Evolutionary conservation across 2,113 vertebrate genomes (phyloP).

Genomic region (Platysternon megacephalum): DNA sequence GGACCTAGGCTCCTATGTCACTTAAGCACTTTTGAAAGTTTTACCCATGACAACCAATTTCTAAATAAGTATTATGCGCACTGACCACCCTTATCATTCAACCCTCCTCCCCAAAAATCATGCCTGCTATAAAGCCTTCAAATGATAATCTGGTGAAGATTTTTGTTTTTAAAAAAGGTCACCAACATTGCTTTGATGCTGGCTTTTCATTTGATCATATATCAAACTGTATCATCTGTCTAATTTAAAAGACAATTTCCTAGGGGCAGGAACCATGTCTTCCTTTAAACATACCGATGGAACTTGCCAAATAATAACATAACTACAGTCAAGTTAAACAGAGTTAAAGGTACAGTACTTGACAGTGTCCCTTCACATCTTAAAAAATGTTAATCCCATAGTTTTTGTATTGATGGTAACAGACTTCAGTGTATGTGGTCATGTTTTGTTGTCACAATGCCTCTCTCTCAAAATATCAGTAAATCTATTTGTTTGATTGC

Average conservation of each 20-base stretch:
- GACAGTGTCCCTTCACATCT: background rate
- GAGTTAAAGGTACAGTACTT: background rate
- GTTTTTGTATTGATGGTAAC: background rate
- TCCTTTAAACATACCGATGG: background rate
- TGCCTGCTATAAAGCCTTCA: background rate
- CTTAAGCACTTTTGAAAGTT: background rate
- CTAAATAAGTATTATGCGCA: background rate
- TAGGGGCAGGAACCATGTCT: background rate
- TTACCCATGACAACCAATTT: background rate
- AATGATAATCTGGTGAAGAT: background rate
- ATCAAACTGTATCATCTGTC: background rate
- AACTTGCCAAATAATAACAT: background rate
- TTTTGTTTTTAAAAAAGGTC: background rate
- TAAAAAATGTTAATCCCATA: rapidly evolving
- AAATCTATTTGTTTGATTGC: background rate
- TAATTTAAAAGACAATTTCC: background rate
- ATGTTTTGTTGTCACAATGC: background rate
- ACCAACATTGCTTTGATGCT: background rate
- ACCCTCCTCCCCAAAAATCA: background rate
- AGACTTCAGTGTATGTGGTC: background rate
- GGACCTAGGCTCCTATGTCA: background rate
- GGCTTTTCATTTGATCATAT: background rate
- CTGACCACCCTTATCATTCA: background rate
- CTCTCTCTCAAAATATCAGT: background rate
- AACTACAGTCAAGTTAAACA: background rate